phyloP scores from a whole-genome alignment of 2,797 vertebrate genomes.

The Bovichtus variegatus region DNA sequence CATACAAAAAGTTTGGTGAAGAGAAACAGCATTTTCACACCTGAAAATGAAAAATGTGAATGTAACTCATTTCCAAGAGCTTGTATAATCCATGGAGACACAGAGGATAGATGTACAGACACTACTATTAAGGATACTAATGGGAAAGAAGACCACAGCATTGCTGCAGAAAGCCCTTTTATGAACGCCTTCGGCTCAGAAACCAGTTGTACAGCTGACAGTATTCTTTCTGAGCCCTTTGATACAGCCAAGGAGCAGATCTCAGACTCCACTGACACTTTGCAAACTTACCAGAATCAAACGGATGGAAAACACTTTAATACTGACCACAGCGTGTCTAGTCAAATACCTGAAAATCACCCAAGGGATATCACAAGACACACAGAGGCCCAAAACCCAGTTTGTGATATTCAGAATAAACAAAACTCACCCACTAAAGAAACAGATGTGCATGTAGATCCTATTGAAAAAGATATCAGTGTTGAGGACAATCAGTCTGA shows the following conservation, averaged over 20 bases:
- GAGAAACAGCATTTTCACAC: neutral
- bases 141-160: conserved; percentile 13
- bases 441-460: neutral
- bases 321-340: conserved; percentile 23
- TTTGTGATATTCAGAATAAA: conserved; percentile 40
- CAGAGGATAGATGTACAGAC: conserved; percentile 12
- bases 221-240: conserved; percentile 67
- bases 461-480: conserved; percentile 13
- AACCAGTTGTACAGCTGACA: conserved; percentile 67
- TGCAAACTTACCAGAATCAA: conserved; percentile 57
- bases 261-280: conserved; percentile 72
- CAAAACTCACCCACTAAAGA: conserved; percentile 19
- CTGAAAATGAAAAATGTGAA: conserved; percentile 26
- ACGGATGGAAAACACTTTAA: conserved; percentile 30
- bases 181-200: conserved; percentile 42
- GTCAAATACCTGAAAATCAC: conserved; percentile 26
- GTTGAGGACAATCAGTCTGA: conserved; percentile 6
- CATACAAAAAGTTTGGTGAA: conserved; percentile 22
- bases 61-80: conserved; percentile 11
- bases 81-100: neutral
- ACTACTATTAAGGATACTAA: conserved; percentile 17
- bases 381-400: conserved; percentile 13
- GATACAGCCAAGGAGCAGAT: conserved; percentile 77
- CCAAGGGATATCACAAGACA: conserved; percentile 17
- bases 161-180: conserved; percentile 10